A percentile compares a stretch with the other conserved stretches of the same genome.
These are phyloP conservation scores for Protodeltote pygarga DNA, from an alignment of 2,888 invertebrate species.

Conservation along the genomic window DNA sequence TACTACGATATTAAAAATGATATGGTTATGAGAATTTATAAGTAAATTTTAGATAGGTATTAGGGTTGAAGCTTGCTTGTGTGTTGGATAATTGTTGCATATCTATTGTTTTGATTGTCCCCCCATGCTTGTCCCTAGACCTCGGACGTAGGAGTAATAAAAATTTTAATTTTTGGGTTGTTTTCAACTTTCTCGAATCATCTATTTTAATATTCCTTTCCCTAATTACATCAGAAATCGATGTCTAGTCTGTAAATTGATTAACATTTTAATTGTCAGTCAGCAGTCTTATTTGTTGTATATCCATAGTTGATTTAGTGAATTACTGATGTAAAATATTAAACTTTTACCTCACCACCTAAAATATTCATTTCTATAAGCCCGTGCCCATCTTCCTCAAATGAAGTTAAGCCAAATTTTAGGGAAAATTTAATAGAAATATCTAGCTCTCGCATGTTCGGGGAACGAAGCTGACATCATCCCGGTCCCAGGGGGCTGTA, in stretches of 20 bases:
- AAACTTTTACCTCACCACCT: conserved; percentile 6
- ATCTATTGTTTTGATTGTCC: neutral
- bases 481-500: conserved; percentile 71
- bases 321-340: conserved; percentile 6
- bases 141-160: too few relatives aligned
- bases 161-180: too few relatives aligned
- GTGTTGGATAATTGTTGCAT: neutral
- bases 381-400: conserved; percentile 35
- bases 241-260: neutral
- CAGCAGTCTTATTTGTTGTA: neutral
- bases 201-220: too few relatives aligned
- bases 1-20: too few relatives aligned
- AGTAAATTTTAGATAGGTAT: neutral
- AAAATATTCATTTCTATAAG: conserved; percentile 12
- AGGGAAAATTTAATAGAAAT: conserved; percentile 72
- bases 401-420: conserved; percentile 55
- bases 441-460: conserved; percentile 56
- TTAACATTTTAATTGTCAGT: neutral
- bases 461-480: conserved; percentile 72
- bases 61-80: conserved; percentile 9
- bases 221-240: too few relatives aligned
- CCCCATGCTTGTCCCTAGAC: too few relatives aligned
- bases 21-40: too few relatives aligned
- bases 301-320: neutral
- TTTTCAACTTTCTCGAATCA: too few relatives aligned